Evolutionary conservation across 2,888 invertebrate genomes (phyloP), one percentile per base, ranked within the genome.

Genomic region (Agriopis marginaria): DNA sequence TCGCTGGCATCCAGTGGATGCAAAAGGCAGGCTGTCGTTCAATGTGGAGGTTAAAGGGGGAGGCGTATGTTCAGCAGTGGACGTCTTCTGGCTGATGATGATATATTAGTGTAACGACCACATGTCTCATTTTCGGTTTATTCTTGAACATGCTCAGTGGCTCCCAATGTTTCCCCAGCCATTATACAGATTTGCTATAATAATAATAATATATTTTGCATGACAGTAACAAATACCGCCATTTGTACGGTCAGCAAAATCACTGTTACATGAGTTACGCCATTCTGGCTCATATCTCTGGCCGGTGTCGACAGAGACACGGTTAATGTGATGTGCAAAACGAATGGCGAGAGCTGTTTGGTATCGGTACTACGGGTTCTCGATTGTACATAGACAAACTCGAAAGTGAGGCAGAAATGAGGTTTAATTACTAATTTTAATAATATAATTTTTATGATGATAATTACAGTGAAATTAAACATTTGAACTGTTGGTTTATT

Each of bases 321-420:
- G 86, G 80, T 86, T 83, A 88, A 88, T 87, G 88, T 84, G 85
- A 87, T 83, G 88, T 87, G 83, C 83, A 81, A 85, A 87, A 87
- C 82, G 83, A 82, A 88, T 84, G 82, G 87, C 45, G 7, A 79
- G 54, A 66, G 72, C 32, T 70, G 58, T 70, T 75, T 56, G 62
- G 40, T 45, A 14, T 23, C 56, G 50, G 14, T 73, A 75, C 68
- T 54, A 45, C 32, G 44, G 9, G 45, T 63, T 65, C 66, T 73
- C 68, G 71, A 70, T 47, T 12, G 40, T 1, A 49, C 14, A 11
- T 44, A 39, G 39, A 39, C n/a, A 39, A 32, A 39, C 39, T 53
- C 53, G 53, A 54, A 54, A 54, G n/a, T 54, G 39, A 54, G 32
- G 5, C 32, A 32, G 32, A 32, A 32, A 32, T 32, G 32, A 32